Evolutionary conservation across 2,888 invertebrate species (phyloP), one percentile per base, ranked within the genome.

Genomic region (Troides aeacus): DNA sequence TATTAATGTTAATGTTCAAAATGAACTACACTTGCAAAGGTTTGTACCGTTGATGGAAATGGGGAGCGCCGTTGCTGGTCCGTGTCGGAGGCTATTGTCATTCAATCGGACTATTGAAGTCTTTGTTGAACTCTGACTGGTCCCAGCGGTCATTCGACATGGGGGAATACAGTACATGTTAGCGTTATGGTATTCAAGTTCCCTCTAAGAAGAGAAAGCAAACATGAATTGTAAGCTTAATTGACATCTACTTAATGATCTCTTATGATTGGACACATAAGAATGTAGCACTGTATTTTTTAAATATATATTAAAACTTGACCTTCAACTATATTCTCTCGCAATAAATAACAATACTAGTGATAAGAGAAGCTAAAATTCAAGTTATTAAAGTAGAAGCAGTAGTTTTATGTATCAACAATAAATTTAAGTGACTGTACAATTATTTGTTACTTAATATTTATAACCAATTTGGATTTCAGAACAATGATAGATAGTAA

Each of bases 71-170:
- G 77, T 79, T 87, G 78, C 82, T 84, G 86, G 84, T 87, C 86
- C 89, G 83, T 83, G 79, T 79, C 82, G 77, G 66, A 77, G 80
- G 77, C 86, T 79, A 87, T 90, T 90, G 90, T 90, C 84, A 89
- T 90, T 87, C 88, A 89, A 90, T 89, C 85, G 78, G 75, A 78
- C 80, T 81, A 84, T 89, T 88, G 87, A 88, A 79, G 78, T 80
- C 84, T 88, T 88, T 88, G 88, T 87, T 80, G 82, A 77, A 74
- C 80, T 75, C 79, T 78, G 79, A 76, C 79, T 56, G 72, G 73
- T 72, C 71, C 62, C 65, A 53, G 68, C 58, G 77, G 75, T 74
- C 83, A 84, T 86, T 85, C 80, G 80, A 81, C 81, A 84, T 78
- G 85, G 85, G 79, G 80, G 58, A 78, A 80, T 79, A 72, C 72